A percentile compares a stretch with the other conserved stretches of the same genome.
Conservation (phyloP, 2,113 vertebrate genomes). For the Haemorhous mexicanus region DNA sequence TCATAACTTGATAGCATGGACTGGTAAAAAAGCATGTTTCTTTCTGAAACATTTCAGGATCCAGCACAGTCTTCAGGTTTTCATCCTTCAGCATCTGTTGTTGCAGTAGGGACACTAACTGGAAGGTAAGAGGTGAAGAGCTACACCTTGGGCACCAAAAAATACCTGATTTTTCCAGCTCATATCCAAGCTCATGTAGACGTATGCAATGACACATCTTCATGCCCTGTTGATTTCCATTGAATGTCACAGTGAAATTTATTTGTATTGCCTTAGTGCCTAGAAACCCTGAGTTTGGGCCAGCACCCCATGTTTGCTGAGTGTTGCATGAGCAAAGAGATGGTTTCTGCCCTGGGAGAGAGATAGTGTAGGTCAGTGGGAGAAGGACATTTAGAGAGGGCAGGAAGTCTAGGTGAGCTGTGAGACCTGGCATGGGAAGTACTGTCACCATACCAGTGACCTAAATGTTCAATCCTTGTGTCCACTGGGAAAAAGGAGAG, state of each 20-base stretch:
- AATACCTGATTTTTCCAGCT: not conserved
- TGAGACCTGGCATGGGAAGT: not conserved
- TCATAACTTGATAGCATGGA: not conserved
- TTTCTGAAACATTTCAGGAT: conserved; percentile 79
- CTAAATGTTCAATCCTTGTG: not conserved
- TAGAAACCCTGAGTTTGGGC: not conserved
- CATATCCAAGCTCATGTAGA: not conserved
- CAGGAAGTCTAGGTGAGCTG: not conserved
- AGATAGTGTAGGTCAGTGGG: not conserved
- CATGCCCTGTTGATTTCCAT: not conserved
- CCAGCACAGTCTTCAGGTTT: conserved; percentile 94
- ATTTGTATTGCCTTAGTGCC: not conserved
- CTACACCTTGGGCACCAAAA: not conserved
- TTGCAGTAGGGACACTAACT: conserved; percentile 92
- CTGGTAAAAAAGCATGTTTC: conserved; percentile 19
- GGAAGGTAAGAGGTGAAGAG: conserved; percentile 81
- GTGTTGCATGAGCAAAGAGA: not conserved
- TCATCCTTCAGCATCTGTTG: conserved; percentile 90
- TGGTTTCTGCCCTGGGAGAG: not conserved
- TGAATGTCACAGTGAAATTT: not conserved
- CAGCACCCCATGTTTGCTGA: not conserved
- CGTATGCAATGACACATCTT: not conserved
- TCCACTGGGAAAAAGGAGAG: not conserved
- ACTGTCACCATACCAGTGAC: not conserved
- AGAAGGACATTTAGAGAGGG: not conserved